Conservation (phyloP, 2,888 invertebrate genomes). For the Chloroclystis v-ata region DNA sequence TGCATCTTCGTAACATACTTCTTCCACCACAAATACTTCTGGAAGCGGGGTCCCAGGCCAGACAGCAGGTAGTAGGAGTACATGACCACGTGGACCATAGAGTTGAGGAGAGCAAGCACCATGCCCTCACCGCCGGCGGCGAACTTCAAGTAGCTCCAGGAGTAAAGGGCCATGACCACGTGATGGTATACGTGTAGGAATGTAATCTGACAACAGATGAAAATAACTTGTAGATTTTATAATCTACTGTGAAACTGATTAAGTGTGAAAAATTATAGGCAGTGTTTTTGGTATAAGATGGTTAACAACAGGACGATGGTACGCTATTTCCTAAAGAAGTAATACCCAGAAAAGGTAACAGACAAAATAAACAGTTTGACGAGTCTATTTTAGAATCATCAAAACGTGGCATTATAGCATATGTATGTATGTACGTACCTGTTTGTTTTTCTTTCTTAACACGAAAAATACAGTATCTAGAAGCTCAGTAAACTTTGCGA, state of each 20-base stretch:
- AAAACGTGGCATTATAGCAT: too few relatives aligned
- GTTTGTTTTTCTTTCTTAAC: constrained; percentile 82
- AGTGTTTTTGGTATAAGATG: too few relatives aligned
- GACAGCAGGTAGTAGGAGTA: constrained; percentile 88
- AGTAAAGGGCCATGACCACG: constrained; percentile 85
- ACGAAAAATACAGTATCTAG: constrained; percentile 93
- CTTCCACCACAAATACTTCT: constrained; percentile 92
- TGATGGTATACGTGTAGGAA: constrained; percentile 96
- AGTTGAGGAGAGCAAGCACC: constrained; percentile 85
- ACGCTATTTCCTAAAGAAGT: too few relatives aligned
- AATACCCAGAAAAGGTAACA: too few relatives aligned
- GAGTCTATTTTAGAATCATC: too few relatives aligned
- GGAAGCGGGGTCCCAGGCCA: constrained; percentile 85
- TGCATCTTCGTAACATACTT: constrained; percentile 90
- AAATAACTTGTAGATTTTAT: too few relatives aligned
- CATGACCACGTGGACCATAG: constrained; percentile 89
- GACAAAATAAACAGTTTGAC: too few relatives aligned
- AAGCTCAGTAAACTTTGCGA: constrained; percentile 88
- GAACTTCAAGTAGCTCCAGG: constrained; percentile 88
- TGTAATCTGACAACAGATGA: constrained; percentile 81
- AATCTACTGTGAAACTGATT: too few relatives aligned
- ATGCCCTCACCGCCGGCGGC: constrained; percentile 88
- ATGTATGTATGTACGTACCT: too few relatives aligned
- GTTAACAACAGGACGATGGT: too few relatives aligned
- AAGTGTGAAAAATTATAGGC: too few relatives aligned